Conservation (phyloP, 1,140 invertebrate species). For the Pantala flavescens region DNA sequence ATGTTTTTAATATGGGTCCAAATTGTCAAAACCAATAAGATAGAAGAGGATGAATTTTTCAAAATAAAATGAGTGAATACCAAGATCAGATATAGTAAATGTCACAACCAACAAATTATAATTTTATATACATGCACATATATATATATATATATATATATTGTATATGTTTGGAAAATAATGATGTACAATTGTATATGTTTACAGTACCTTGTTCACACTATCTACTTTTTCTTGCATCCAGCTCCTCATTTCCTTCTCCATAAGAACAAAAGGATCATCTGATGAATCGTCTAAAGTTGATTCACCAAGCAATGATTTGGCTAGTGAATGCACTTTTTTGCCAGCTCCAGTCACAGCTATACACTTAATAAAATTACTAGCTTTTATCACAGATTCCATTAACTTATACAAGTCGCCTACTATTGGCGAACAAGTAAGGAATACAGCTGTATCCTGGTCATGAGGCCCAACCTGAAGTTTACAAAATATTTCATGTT, state of each 20-base stretch:
- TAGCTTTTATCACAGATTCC: slow-evolving; percentile 40
- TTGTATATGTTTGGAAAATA: too few species aligned
- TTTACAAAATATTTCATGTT: not conserved
- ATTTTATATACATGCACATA: too few species aligned
- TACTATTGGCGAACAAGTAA: slow-evolving; percentile 40
- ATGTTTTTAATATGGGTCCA: too few species aligned
- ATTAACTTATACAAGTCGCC: slow-evolving; percentile 39
- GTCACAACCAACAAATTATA: too few species aligned
- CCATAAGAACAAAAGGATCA: slow-evolving; percentile 35
- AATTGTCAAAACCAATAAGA: too few species aligned
- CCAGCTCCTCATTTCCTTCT: slow-evolving; percentile 39
- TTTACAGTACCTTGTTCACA: too few species aligned
- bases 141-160: too few species aligned
- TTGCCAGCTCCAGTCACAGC: slow-evolving; percentile 40
- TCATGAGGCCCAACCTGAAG: slow-evolving; percentile 16
- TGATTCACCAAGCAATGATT: slow-evolving; percentile 25
- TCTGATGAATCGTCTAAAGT: slow-evolving; percentile 25
- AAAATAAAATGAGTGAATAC: too few species aligned
- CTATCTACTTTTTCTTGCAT: slow-evolving; percentile 28
- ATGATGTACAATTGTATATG: too few species aligned
- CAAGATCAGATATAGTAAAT: too few species aligned
- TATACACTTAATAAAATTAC: slow-evolving; percentile 46
- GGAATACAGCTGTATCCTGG: slow-evolving; percentile 46
- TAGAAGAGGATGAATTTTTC: too few species aligned
- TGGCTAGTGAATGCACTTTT: slow-evolving; percentile 32